A percentile compares a stretch with the other conserved stretches of the same genome.
Evolutionary conservation across 2,113 vertebrate species (phyloP).

Genomic region (Cheirogaleus medius): DNA sequence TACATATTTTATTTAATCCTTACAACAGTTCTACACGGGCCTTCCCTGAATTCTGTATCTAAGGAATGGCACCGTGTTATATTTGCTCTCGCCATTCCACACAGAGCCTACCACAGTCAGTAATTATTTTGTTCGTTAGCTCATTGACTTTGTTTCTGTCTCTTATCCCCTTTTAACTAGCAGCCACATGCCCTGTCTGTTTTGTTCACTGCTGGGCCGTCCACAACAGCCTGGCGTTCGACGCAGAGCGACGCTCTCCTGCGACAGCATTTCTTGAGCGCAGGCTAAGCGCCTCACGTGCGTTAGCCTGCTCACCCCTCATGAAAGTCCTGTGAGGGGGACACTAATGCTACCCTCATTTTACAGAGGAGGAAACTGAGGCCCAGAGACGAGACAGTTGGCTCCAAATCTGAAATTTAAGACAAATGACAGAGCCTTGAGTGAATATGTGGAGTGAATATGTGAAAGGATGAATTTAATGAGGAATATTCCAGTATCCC

Average conservation of each 20-base stretch:
- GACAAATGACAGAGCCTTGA: neutral
- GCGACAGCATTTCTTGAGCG: neutral
- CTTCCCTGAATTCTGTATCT: neutral
- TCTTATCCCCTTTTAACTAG: neutral
- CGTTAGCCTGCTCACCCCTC: neutral
- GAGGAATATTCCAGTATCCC: neutral
- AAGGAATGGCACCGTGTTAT: neutral
- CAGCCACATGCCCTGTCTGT: neutral
- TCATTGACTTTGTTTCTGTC: neutral
- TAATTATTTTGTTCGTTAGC: neutral
- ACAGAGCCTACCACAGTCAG: neutral
- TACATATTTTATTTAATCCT: neutral
- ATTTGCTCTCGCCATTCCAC: neutral
- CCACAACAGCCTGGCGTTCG: neutral
- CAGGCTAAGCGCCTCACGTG: neutral
- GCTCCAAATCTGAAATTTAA: neutral
- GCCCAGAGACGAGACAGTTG: neutral
- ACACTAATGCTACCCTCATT: neutral
- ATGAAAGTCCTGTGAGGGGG: neutral
- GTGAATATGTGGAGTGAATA: neutral
- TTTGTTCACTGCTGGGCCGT: neutral
- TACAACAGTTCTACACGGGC: neutral
- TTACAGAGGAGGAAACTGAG: neutral
- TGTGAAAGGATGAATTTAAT: neutral
- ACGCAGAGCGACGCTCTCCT: neutral